These are phyloP conservation scores for Alcis repandata DNA, from an alignment of 2,888 invertebrate species.

Conservation along the genomic window DNA sequence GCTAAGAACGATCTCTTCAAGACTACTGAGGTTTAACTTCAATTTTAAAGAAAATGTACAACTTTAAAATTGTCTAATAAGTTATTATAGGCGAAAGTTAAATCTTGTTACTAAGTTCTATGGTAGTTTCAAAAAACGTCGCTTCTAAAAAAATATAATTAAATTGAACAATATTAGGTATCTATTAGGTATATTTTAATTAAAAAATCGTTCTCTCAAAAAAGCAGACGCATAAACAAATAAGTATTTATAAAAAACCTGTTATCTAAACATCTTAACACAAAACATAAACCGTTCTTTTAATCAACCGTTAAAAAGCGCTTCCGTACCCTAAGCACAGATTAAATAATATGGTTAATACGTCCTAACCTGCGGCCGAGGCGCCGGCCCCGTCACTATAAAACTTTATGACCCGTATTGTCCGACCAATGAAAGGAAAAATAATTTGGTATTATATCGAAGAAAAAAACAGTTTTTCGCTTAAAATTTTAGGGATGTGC, in stretches of 20 bases:
- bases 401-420: slow-evolving; percentile 76
- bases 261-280: slow-evolving; percentile 4
- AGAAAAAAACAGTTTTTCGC: slow-evolving; percentile 42
- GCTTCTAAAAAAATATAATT: no score
- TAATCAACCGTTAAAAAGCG: slow-evolving; percentile 37
- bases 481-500: slow-evolving; percentile 12
- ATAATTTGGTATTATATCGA: slow-evolving; percentile 65
- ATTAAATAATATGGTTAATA: neutral
- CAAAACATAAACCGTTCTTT: slow-evolving; percentile 18
- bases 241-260: neutral
- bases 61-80: no score
- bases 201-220: neutral
- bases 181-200: no score
- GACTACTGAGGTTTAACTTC: no score
- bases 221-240: neutral
- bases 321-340: slow-evolving; percentile 23
- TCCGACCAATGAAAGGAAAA: slow-evolving; percentile 70
- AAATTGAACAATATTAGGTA: no score
- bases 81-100: no score
- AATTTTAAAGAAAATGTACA: no score
- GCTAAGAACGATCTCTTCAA: no score
- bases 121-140: no score
- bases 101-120: no score
- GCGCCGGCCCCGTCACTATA: slow-evolving; percentile 55
- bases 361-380: slow-evolving; percentile 3